Evolutionary conservation across 2,113 vertebrate species (phyloP).

Genomic region (Sterna hirundo): DNA sequence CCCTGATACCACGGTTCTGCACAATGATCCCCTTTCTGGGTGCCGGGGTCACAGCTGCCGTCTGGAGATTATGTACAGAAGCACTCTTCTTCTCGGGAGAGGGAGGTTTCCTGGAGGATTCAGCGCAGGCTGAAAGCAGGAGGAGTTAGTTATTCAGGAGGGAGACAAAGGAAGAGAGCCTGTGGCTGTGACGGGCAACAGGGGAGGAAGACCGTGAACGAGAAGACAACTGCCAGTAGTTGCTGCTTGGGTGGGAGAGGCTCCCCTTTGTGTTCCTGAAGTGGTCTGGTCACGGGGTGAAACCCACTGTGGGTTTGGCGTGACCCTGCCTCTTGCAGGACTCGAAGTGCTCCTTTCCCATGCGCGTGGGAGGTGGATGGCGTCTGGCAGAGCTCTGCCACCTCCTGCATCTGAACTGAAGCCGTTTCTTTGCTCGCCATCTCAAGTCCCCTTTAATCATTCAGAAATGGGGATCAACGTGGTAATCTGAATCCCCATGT

Average conservation of each 20-base stretch:
- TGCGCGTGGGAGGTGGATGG: fast-evolving
- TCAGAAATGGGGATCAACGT: neutral
- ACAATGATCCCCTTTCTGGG: conserved; percentile 62
- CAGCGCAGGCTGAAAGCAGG: conserved; percentile 32
- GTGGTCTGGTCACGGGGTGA: neutral
- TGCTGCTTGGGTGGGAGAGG: neutral
- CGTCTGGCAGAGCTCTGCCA: neutral
- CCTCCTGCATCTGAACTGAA: neutral
- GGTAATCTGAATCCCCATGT: neutral
- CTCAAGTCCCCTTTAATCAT: neutral
- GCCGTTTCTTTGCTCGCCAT: neutral
- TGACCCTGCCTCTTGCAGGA: neutral
- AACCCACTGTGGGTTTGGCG: neutral
- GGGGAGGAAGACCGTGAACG: neutral
- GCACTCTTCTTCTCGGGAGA: conserved; percentile 46
- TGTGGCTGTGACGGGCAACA: fast-evolving
- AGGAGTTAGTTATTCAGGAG: neutral
- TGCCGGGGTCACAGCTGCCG: conserved; percentile 58
- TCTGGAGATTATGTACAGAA: conserved; percentile 65
- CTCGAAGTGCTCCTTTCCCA: neutral
- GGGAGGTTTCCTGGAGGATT: conserved; percentile 63
- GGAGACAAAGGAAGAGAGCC: conserved; percentile 3
- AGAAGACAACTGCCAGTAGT: neutral
- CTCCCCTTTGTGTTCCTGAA: neutral
- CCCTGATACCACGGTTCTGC: neutral